A percentile compares a stretch with the other conserved stretches of the same genome.
These are phyloP conservation scores for Hypena proboscidalis DNA, from an alignment of 2,888 invertebrate species.

Conservation along the genomic window DNA sequence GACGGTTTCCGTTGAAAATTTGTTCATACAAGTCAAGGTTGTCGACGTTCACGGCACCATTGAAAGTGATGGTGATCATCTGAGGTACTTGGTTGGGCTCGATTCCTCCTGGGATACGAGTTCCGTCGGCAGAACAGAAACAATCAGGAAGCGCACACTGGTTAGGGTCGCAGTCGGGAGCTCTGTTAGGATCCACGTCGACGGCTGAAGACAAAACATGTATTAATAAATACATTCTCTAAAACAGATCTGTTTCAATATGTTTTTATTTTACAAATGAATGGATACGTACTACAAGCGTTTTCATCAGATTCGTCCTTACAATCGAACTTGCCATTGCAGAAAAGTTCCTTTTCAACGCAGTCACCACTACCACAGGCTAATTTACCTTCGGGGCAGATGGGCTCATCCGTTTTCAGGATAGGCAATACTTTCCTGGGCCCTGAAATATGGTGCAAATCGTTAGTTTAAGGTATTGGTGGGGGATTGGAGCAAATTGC, in stretches of 20 bases:
- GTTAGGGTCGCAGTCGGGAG: conserved; percentile 95
- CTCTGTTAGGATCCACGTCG: conserved; percentile 95
- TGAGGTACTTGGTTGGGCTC: conserved; percentile 95
- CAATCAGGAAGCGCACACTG: conserved; percentile 96
- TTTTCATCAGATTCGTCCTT: conserved; percentile 98
- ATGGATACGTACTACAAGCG: conserved; percentile 93
- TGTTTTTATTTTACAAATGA: background rate
- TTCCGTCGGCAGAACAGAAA: conserved; percentile 97
- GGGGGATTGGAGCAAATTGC: conserved; percentile 13
- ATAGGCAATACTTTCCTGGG: conserved; percentile 95
- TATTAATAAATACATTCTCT: background rate
- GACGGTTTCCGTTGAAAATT: conserved; percentile 93
- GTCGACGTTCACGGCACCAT: conserved; percentile 96
- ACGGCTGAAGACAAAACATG: conserved; percentile 87
- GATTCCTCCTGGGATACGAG: conserved; percentile 93
- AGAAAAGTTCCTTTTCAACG: conserved; percentile 95
- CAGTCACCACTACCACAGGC: conserved; percentile 97
- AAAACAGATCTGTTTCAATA: background rate
- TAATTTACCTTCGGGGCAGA: conserved; percentile 95
- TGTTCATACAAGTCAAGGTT: conserved; percentile 97
- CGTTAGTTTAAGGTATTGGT: conserved; percentile 17
- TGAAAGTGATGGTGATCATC: conserved; percentile 97
- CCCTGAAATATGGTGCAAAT: conserved; percentile 85
- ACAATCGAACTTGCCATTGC: conserved; percentile 96
- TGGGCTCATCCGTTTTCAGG: conserved; percentile 96